Evolutionary conservation across 2,113 vertebrate species (phyloP).

Genomic region (Erythrolamprus reginae): DNA sequence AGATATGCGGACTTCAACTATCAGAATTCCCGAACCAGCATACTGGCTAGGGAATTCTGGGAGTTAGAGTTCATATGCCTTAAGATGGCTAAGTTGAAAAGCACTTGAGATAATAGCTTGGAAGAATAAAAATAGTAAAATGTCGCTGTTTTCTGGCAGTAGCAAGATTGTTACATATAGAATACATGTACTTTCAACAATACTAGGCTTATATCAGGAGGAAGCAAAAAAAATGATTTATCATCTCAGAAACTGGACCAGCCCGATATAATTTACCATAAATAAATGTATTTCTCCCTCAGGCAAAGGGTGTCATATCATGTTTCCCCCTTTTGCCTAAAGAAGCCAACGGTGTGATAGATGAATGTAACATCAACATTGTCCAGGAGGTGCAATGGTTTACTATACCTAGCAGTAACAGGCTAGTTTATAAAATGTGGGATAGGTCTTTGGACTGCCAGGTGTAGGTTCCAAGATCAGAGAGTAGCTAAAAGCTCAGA

Average conservation of each 20-base stretch:
- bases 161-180: background rate
- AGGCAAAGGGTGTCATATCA: background rate
- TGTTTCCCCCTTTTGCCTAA: background rate
- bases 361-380: background rate
- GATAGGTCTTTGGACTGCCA: background rate
- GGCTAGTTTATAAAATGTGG: background rate
- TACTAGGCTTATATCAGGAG: background rate
- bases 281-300: background rate
- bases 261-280: background rate
- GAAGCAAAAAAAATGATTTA: background rate
- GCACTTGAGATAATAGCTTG: background rate
- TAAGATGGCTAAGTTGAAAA: background rate
- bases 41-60: background rate
- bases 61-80: background rate
- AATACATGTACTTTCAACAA: background rate
- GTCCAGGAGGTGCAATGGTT: background rate
- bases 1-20: background rate
- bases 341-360: background rate
- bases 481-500: background rate
- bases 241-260: background rate
- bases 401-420: background rate
- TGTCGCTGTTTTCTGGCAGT: background rate
- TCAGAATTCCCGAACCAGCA: too few relatives aligned
- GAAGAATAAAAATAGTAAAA: background rate
- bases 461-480: background rate